Conservation (phyloP, 2,797 vertebrate genomes). For the Perodicticus potto region DNA sequence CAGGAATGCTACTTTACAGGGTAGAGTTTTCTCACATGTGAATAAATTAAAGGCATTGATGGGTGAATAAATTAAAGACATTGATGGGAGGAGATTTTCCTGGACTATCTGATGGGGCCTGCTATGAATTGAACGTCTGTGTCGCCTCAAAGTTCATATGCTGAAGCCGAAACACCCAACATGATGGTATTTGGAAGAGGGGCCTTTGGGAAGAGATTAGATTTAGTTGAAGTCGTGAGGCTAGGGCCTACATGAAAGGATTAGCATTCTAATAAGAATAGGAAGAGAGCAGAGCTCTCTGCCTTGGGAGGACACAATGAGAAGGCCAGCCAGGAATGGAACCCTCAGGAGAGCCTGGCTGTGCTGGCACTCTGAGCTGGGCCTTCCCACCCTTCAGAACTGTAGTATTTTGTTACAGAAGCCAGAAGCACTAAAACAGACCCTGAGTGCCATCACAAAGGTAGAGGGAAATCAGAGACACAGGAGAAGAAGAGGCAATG, state of each 20-base stretch:
- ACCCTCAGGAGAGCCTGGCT: neutral
- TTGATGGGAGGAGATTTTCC: neutral
- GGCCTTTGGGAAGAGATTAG: neutral
- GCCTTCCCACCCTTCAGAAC: neutral
- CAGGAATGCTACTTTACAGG: neutral
- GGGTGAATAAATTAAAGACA: neutral
- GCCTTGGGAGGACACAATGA: neutral
- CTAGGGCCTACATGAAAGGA: neutral
- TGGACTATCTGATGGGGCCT: neutral
- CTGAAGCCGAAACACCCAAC: neutral
- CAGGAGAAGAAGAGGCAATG: neutral
- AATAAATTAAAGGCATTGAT: slow-evolving; percentile 12
- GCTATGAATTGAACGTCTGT: neutral
- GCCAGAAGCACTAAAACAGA: neutral
- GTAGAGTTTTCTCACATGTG: neutral
- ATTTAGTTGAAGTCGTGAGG: neutral
- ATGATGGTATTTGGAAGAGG: neutral
- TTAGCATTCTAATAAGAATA: neutral
- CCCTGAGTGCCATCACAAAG: neutral
- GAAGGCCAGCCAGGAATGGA: neutral
- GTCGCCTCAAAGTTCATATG: neutral
- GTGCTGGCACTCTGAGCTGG: neutral
- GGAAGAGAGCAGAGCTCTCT: neutral
- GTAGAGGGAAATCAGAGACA: neutral
- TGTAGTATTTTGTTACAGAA: neutral